A percentile compares a stretch with the other conserved stretches of the same genome.
Conservation (phyloP, 92 coral and sea anemone genomes). For the Actinostola sp. region DNA sequence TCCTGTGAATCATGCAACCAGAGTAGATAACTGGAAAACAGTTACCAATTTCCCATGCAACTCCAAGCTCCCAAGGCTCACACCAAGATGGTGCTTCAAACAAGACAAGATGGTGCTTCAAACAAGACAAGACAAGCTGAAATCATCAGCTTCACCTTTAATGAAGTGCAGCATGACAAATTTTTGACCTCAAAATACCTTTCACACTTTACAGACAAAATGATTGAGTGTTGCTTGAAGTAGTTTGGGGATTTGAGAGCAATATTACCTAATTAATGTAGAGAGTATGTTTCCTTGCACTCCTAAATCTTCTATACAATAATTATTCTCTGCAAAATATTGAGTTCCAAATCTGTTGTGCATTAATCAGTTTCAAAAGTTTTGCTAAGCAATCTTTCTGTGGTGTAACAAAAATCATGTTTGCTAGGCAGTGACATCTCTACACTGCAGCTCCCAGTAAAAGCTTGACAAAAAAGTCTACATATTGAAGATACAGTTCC, state of each 20-base stretch:
- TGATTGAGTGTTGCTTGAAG: conserved; percentile 5
- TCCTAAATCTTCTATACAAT: conserved; percentile 27
- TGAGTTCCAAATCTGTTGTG: neutral
- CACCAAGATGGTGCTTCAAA: too few relatives aligned
- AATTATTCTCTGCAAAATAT: conserved; percentile 16
- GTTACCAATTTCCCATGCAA: too few relatives aligned
- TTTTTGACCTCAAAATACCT: conserved; percentile 19
- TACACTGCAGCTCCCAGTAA: conserved; percentile 12
- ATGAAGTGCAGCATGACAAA: conserved; percentile 13
- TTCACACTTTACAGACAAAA: conserved; percentile 22
- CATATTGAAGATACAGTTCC: neutral
- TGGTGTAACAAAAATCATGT: conserved; percentile 12
- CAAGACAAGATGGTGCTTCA: too few relatives aligned
- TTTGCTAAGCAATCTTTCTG: conserved; percentile 6
- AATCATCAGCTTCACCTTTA: conserved; percentile 10
- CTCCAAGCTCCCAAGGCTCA: too few relatives aligned
- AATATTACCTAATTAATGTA: conserved; percentile 7
- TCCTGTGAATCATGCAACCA: too few relatives aligned
- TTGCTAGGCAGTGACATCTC: neutral
- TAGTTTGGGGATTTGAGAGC: conserved; percentile 4
- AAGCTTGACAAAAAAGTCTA: conserved; percentile 5
- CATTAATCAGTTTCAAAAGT: conserved; percentile 8
- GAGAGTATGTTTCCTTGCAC: conserved; percentile 8
- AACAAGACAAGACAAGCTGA: neutral
- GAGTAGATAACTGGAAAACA: too few relatives aligned